Evolutionary conservation across 2,797 vertebrate species (phyloP).

Genomic region (Oceanodroma leucorhoa): DNA sequence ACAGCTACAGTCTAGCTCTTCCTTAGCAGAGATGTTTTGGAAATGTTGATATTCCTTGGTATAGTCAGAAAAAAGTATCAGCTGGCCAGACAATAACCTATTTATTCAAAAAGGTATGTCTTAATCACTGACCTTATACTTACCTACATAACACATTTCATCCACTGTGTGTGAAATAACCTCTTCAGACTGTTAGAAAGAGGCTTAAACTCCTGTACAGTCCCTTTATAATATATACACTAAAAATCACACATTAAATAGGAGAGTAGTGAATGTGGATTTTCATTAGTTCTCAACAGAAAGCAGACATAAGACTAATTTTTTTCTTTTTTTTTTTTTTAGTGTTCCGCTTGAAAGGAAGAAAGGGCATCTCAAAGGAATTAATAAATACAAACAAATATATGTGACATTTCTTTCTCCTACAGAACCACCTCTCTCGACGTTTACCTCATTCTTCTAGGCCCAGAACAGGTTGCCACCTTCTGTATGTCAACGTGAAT

Average conservation of each 20-base stretch:
- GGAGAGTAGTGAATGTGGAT: neutral
- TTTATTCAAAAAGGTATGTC: neutral
- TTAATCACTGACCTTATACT: neutral
- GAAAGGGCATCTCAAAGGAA: neutral
- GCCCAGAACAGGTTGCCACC: neutral
- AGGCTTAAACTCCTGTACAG: neutral
- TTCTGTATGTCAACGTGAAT: neutral
- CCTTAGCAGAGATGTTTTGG: neutral
- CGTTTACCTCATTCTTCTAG: neutral
- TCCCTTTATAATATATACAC: neutral
- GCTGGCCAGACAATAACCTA: neutral
- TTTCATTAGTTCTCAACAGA: neutral
- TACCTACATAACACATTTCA: neutral
- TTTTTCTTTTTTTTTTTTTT: neutral
- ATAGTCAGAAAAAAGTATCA: neutral
- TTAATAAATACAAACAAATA: neutral
- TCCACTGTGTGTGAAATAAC: neutral
- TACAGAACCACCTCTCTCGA: neutral
- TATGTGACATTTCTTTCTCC: neutral
- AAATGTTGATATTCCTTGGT: neutral
- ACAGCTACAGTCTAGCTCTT: neutral
- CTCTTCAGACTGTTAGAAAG: neutral
- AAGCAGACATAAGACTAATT: neutral
- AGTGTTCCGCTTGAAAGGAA: neutral
- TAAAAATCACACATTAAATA: neutral